These are phyloP conservation scores for Prenolepis imparis DNA, from an alignment of 2,888 invertebrate species.

Conservation along the genomic window DNA sequence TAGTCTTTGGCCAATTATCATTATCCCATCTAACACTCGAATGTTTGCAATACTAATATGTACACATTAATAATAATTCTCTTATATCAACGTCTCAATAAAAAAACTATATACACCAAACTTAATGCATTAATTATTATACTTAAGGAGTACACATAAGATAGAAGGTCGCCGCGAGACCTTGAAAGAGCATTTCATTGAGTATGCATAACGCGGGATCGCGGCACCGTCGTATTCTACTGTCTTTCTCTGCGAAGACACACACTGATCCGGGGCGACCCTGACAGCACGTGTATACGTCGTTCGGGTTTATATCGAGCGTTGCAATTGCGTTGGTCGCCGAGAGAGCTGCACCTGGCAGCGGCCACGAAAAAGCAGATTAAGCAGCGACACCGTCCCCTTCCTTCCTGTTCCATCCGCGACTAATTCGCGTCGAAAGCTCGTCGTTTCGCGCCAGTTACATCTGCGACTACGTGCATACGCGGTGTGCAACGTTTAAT, in stretches of 20 bases:
- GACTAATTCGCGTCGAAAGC: slow-evolving; percentile 34
- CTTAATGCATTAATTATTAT: background rate
- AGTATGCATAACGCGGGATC: slow-evolving; percentile 23
- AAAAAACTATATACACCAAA: background rate
- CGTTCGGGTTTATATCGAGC: slow-evolving; percentile 56
- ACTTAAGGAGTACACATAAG: background rate
- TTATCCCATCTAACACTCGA: background rate
- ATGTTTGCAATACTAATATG: background rate
- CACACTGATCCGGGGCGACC: slow-evolving; percentile 34
- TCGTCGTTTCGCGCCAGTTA: slow-evolving; percentile 23
- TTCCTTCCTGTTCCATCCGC: background rate
- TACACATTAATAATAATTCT: background rate
- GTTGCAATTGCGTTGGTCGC: slow-evolving; percentile 38
- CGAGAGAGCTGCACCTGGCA: slow-evolving; percentile 50
- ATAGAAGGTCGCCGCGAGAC: background rate
- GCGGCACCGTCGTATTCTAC: background rate
- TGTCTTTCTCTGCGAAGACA: slow-evolving; percentile 27
- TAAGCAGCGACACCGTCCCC: slow-evolving; percentile 26
- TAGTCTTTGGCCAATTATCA: background rate
- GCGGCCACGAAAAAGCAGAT: slow-evolving; percentile 53
- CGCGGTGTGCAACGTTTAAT: slow-evolving; percentile 6
- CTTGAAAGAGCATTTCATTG: slow-evolving; percentile 6
- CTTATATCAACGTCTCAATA: background rate
- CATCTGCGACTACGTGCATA: slow-evolving; percentile 37
- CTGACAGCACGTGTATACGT: slow-evolving; percentile 42